These are phyloP conservation scores for Sinopyrophorus schimmeli DNA, from an alignment of 2,888 invertebrate species.

Conservation along the genomic window DNA sequence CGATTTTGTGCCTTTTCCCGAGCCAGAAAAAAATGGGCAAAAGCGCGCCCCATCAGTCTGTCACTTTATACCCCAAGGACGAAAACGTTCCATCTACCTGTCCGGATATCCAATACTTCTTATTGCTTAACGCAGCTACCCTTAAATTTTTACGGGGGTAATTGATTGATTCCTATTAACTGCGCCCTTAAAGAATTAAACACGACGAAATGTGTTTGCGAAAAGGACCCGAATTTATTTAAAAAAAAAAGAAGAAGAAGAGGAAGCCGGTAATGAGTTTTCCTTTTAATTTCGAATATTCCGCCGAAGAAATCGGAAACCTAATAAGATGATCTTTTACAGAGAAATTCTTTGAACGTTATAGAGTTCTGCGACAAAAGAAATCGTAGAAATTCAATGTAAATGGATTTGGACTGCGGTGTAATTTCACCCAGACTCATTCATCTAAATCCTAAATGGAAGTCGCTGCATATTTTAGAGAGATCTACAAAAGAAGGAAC, in stretches of 20 bases:
- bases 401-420: constrained; percentile 33
- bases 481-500: constrained; percentile 36
- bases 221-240: too few species aligned
- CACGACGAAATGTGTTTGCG: too few species aligned
- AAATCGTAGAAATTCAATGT: constrained; percentile 31
- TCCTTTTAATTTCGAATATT: too few species aligned
- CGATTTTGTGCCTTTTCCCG: background rate
- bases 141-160: background rate
- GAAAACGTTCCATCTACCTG: background rate
- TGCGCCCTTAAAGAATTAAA: too few species aligned
- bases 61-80: background rate
- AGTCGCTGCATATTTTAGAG: constrained; percentile 39
- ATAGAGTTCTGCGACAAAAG: constrained; percentile 10
- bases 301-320: too few species aligned
- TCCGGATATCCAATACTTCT: constrained; percentile 1
- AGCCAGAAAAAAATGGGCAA: constrained; percentile 1
- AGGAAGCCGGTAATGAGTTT: too few species aligned
- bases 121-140: background rate
- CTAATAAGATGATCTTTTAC: background rate
- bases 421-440: constrained; percentile 38
- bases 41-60: constrained; percentile 1
- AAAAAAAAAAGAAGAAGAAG: too few species aligned
- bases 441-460: constrained; percentile 40
- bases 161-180: background rate
- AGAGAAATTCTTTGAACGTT: background rate